Conservation (phyloP, 30 jellyfish, hydroid and myxozoan species). For the Chrysaora quinquecirrha region DNA sequence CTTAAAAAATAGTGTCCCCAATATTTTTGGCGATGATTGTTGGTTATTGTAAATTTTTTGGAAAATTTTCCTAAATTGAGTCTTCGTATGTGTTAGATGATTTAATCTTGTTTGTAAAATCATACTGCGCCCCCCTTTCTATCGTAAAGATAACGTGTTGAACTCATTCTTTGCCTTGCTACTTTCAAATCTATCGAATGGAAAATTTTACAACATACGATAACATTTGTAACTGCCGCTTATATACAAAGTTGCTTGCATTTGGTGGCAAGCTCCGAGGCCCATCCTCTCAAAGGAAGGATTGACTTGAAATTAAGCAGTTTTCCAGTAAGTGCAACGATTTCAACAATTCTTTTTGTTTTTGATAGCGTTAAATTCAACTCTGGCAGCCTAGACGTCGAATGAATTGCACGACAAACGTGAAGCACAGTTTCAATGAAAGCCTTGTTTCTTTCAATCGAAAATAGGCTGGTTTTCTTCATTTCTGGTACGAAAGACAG, state of each 20-base stretch:
- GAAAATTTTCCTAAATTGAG: too few species aligned
- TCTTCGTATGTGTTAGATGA: too few species aligned
- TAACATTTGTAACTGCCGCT: neutral
- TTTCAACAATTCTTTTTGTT: neutral
- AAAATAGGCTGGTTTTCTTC: neutral
- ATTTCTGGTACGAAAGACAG: slow-evolving; percentile 22
- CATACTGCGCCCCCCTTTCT: too few species aligned
- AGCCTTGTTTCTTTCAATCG: slow-evolving; percentile 9
- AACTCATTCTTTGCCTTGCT: neutral
- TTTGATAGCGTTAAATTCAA: neutral
- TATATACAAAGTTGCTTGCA: neutral
- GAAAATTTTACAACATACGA: neutral
- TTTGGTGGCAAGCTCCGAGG: slow-evolving; percentile 2
- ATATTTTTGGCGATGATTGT: too few species aligned
- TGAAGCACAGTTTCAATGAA: slow-evolving; percentile 16
- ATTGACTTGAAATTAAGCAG: too few species aligned
- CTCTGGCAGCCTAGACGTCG: slow-evolving; percentile 1
- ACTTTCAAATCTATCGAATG: neutral
- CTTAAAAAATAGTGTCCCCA: too few species aligned
- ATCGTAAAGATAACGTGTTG: too few species aligned
- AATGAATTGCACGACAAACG: slow-evolving; percentile 12
- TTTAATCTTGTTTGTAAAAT: too few species aligned
- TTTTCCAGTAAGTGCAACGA: neutral
- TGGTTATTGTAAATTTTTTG: too few species aligned
- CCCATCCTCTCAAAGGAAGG: slow-evolving; percentile 26